phyloP scores from a whole-genome alignment of 2,113 vertebrate genomes.

The Puffinus mauretanicus region DNA sequence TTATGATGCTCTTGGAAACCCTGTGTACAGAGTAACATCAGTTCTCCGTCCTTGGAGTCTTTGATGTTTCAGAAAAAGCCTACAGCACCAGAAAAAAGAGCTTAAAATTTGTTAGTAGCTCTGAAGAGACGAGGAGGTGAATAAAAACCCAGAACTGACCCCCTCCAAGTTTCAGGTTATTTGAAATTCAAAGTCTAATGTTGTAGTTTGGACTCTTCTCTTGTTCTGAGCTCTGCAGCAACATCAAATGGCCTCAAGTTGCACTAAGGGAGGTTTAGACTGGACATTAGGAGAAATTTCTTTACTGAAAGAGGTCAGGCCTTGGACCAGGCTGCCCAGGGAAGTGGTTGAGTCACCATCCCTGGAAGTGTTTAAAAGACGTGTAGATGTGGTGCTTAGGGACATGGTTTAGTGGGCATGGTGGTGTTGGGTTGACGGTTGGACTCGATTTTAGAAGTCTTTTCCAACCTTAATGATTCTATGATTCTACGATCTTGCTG shows the following conservation, averaged over 20 bases:
- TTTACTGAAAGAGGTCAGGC: no score
- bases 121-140: neutral
- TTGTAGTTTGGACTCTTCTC: neutral
- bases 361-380: no score
- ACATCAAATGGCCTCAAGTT: no score
- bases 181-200: neutral
- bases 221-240: neutral
- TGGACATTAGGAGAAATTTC: no score
- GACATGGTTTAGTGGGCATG: no score
- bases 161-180: neutral
- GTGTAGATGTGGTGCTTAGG: no score
- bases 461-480: no score
- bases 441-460: no score
- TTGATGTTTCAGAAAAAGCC: neutral
- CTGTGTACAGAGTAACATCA: neutral
- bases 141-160: neutral
- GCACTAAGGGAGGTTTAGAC: no score
- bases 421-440: no score
- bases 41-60: neutral
- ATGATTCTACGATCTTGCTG: neutral
- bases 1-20: neutral
- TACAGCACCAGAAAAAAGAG: neutral
- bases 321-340: no score
- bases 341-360: no score
- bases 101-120: neutral